Evolutionary conservation across 2,113 vertebrate species (phyloP), one percentile per base, ranked within the genome.

Genomic region (Uropsilus gracilis): DNA sequence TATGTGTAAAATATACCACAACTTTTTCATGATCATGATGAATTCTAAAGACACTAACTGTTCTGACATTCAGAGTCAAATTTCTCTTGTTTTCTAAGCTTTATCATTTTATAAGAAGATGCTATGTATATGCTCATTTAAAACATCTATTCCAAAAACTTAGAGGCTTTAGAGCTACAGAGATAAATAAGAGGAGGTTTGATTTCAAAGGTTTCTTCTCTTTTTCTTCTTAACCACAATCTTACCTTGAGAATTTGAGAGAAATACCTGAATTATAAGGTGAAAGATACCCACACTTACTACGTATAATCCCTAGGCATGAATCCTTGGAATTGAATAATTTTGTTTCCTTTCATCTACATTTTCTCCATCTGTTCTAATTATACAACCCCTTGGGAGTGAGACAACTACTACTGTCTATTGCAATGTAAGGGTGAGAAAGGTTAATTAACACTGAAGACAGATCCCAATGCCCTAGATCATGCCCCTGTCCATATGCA

Each of bases 401-500:
- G 42, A 91, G 64, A 97, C 86, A 97, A 97, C 96, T 95, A 95
- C 95, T 91, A 95, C 96, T 98, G 97, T 96, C 97, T 98, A 50
- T 95, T 97, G 86, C 94, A 94, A 96, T 96, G 73, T 78, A 93
- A 95, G 93, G 97, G 97, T 98, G 97, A 98, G 84, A 87, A 97
- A 98, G 98, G 98, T 98, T 98, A 98, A 98, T 98, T 98, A 98
- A 98, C 97, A 98, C 53, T 0, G 96, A 98, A 97, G 94, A 97
- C 96, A 96, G 95, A 97, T 98, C 96, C 97, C 90, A 97, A 39
- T 55, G 91, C 94, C 97, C 96, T 93, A 86, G 85, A 90, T 97
- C 94, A 97, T 77, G 97, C 57, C 95, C 86, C 95, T 96, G 97
- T 97, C 97, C 94, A 69, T 94, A 94, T 91, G 91, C 91, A 97